Evolutionary conservation across 2,888 invertebrate species (phyloP), one percentile per base, ranked within the genome.

Genomic region (Chymomyza fuscimana): DNA sequence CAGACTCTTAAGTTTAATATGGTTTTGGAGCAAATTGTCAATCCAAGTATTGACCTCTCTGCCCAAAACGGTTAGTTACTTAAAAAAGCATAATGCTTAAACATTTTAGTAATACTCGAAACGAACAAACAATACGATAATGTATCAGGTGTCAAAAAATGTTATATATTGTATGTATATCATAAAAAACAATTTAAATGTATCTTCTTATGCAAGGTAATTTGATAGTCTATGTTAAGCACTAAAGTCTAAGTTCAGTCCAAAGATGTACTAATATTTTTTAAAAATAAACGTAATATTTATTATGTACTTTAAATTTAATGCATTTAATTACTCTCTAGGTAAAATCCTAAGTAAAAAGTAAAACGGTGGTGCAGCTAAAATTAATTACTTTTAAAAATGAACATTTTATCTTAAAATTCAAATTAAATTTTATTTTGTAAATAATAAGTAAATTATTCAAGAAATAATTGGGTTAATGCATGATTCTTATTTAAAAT

Each of bases 191-290:
- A 12, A 16, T 56, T 12, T 19, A 56, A 59, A 12, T 59, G 59
- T 22, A 16, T 60, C n/a, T 36, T 32, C 15, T 60, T n/a, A 60
- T 60, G 32, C 60, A 15, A 60, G 32, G 16, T 60, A 60, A 36
- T 46, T 46, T 46, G 36, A 16, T 5, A 60, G 15, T 60, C 15
- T 15, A 32, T 60, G 19, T 32, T 60, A 32, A n/a, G 15, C 4
- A 6, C 32, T 60, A 12, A 16, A 16, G 5, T 60, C 1, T 16
- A 32, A 32, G 15, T 32, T 16, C 36, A n/a, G 32, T 60, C 60
- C 60, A 60, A 60, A 60, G 60, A 36, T 60, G 15, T 60, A 36
- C 15, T 32, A 60, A 60, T 60, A 16, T 16, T 54, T 22, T 54
- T 19, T 54, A 22, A 36, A 60, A 60, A 16, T 58, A 54, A 46